phyloP scores from a whole-genome alignment of 2,113 vertebrate genomes.

The Cyanistes caeruleus region DNA sequence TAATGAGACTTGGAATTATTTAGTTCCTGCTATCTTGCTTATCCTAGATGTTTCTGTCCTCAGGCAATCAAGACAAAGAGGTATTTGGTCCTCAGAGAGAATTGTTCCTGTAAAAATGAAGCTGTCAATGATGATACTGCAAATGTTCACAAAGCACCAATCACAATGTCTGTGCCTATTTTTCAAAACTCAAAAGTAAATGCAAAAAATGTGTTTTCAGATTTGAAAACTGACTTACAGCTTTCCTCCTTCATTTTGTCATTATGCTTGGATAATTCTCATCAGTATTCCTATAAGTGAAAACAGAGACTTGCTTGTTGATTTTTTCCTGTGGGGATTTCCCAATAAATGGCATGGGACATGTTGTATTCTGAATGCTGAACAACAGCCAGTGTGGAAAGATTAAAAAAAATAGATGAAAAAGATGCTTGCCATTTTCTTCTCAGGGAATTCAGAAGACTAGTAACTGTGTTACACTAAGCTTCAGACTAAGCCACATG shows the following conservation, averaged over 20 bases:
- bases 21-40: constrained; percentile 1
- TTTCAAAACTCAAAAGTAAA: not conserved
- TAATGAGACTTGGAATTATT: constrained; percentile 28
- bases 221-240: not conserved
- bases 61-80: not conserved
- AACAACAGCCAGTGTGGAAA: not conserved
- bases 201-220: not conserved
- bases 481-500: not conserved
- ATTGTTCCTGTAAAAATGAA: constrained; percentile 3
- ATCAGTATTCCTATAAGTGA: not conserved
- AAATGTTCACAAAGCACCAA: not conserved
- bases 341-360: accelerated
- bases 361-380: not conserved
- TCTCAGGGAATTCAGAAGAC: not conserved
- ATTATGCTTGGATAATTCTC: accelerated
- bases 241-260: not conserved
- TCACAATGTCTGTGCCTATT: not conserved
- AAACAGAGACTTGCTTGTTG: not conserved
- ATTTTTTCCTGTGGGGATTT: not conserved
- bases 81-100: not conserved
- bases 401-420: not conserved
- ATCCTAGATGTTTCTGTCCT: not conserved
- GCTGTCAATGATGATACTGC: not conserved
- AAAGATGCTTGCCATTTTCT: not conserved
- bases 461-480: not conserved